Evolutionary conservation across 37 sponge, comb jelly and placozoan genomes (phyloP).

Genomic region (Geodia barretti): DNA sequence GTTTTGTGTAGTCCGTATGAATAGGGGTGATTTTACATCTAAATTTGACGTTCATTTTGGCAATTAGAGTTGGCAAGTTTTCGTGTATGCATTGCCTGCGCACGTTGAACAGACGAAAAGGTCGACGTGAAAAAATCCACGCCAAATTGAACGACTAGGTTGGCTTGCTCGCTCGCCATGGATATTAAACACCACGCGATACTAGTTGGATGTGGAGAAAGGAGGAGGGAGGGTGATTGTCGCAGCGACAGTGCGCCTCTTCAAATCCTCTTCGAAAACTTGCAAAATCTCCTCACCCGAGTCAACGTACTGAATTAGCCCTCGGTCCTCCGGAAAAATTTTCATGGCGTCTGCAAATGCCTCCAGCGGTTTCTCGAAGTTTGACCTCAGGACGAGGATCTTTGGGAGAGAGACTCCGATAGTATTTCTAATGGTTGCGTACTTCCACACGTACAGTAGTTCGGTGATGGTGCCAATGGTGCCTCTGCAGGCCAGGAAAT

Average conservation of each 20-base stretch:
- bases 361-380: slow-evolving; percentile 47
- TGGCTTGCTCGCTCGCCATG: too few relatives aligned
- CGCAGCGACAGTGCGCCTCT: neutral
- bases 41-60: too few relatives aligned
- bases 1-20: too few relatives aligned
- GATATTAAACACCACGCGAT: too few relatives aligned
- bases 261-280: slow-evolving; percentile 35
- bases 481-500: slow-evolving; percentile 60
- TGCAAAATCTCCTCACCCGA: slow-evolving; percentile 28
- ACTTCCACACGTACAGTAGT: slow-evolving; percentile 56
- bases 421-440: slow-evolving; percentile 10
- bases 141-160: too few relatives aligned
- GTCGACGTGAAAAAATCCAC: too few relatives aligned
- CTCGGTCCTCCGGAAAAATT: slow-evolving; percentile 18
- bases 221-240: neutral
- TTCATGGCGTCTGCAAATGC: slow-evolving; percentile 8
- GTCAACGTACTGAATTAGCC: slow-evolving; percentile 36
- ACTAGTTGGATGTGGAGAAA: too few relatives aligned
- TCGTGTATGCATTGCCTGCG: too few relatives aligned
- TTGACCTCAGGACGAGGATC: slow-evolving; percentile 41
- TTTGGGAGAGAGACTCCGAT: slow-evolving; percentile 27
- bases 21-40: too few relatives aligned
- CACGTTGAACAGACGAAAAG: too few relatives aligned
- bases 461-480: slow-evolving; percentile 78
- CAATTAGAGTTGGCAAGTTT: too few relatives aligned